phyloP scores from a whole-genome alignment of 2,113 vertebrate genomes.

The Tichodroma muraria region DNA sequence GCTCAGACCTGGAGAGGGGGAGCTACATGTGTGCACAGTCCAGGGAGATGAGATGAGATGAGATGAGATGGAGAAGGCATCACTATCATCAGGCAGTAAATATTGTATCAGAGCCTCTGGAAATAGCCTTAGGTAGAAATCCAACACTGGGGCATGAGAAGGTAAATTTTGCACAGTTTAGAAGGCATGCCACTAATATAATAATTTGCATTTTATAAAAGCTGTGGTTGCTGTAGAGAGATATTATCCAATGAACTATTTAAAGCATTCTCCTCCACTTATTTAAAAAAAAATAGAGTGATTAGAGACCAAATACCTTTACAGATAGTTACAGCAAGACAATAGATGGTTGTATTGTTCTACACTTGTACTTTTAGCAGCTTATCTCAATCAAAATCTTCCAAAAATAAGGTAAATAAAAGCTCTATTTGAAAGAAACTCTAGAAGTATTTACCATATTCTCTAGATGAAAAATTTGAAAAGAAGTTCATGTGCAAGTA shows the following conservation, averaged over 20 bases:
- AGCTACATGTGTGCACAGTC: background rate
- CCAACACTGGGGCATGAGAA: background rate
- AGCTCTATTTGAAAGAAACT: background rate
- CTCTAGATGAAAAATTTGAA: background rate
- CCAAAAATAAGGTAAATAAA: background rate
- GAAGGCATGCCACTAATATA: background rate
- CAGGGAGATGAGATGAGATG: too few relatives aligned
- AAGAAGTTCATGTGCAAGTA: background rate
- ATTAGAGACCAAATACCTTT: background rate
- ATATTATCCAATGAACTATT: background rate
- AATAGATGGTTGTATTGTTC: background rate
- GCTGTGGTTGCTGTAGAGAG: background rate
- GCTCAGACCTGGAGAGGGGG: background rate
- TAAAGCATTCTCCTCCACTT: background rate
- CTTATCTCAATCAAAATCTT: background rate
- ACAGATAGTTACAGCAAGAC: background rate
- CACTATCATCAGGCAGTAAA: background rate
- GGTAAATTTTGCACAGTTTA: background rate
- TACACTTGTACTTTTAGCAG: background rate
- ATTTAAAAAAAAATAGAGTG: background rate
- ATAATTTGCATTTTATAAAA: background rate
- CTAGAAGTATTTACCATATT: background rate
- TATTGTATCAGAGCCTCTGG: background rate
- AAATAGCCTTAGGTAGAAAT: background rate
- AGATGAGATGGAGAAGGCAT: background rate